These are phyloP conservation scores for human (Homo sapiens) DNA, from an alignment of 2,113 vertebrate genomes.

Conservation along the genomic window DNA sequence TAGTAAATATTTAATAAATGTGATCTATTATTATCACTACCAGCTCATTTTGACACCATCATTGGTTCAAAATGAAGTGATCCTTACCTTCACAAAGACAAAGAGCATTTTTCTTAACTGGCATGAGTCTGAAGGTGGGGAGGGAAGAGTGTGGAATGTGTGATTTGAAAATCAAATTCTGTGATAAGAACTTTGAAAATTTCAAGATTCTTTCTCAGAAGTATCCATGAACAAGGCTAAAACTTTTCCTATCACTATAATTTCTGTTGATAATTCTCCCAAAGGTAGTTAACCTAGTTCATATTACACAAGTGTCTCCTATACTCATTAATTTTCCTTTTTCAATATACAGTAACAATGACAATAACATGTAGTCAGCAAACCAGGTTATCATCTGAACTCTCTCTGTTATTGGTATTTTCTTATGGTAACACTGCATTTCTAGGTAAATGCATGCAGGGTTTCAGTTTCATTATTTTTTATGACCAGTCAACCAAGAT, in stretches of 20 bases:
- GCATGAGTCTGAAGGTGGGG: background rate
- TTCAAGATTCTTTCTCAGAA: background rate
- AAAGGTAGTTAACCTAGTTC: background rate
- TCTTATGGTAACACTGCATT: background rate
- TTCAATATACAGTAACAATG: background rate
- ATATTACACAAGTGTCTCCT: background rate
- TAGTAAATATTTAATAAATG: background rate
- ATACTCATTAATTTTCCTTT: background rate
- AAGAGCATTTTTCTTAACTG: background rate
- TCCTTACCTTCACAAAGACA: background rate
- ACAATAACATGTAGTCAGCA: background rate
- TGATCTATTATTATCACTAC: background rate
- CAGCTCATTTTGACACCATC: background rate
- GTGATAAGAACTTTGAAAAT: background rate
- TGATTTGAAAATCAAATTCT: constrained; percentile 16
- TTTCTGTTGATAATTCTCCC: background rate
- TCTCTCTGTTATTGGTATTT: background rate
- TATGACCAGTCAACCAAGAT: constrained; percentile 49
- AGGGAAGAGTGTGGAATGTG: rapidly evolving
- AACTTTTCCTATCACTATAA: background rate
- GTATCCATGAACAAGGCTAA: background rate
- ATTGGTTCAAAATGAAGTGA: background rate
- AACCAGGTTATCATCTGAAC: background rate
- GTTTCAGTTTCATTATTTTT: constrained; percentile 29
- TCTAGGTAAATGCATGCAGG: constrained; percentile 8